Base-by-base conservation (phyloP, 2,797 vertebrate genomes). In the Champsocephalus esox region DNA sequence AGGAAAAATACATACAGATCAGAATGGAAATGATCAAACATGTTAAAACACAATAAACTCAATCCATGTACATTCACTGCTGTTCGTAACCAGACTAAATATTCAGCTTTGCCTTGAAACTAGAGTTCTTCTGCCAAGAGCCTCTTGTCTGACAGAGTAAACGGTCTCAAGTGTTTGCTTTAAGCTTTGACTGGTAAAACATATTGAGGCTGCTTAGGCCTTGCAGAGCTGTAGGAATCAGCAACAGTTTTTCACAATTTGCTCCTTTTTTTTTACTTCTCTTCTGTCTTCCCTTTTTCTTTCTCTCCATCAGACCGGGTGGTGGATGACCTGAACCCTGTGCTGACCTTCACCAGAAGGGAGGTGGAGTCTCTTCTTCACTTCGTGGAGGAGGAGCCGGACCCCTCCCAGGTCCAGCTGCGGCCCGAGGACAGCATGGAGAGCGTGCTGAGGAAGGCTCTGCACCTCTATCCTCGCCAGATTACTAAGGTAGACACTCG, bases 301-400 rank as follows among this genome's bases (percentile, higher is more conserved):
- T 48, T 55, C 12, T 17, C 2, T 66, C 38, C 12, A 45, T 63
- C 83, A 99, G 98, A 99, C 91, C 97, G 98, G 0, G 98, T 99
- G 51, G 98, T 99, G 58, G 98, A 99, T 73, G 98, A 99, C 87
- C 93, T 99, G 87, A 99, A 99, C 88, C 98, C 98, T 0, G 96
- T 98, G 86, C 90, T 99, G 88, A 97, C 93, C 85, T 99, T 99
- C 82, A 99, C 98, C 17, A 93, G 96, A 41, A 95, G 97, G 71
- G 98, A 99, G 85, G 98, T 99, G 58, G 98, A 99, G 87, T 98
- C 98, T 52, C 95, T 99, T 62, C 95, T 99, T 90, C 98, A 99
- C 89, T 98, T 99, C 77, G 97, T 98, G 73, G 98, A 98, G 88
- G 98, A 99, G 87, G 98, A 98, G 83, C 95, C 96, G 0, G 94